phyloP scores from a whole-genome alignment of 1,140 invertebrate species.

The Thaumatotibia leucotreta region DNA sequence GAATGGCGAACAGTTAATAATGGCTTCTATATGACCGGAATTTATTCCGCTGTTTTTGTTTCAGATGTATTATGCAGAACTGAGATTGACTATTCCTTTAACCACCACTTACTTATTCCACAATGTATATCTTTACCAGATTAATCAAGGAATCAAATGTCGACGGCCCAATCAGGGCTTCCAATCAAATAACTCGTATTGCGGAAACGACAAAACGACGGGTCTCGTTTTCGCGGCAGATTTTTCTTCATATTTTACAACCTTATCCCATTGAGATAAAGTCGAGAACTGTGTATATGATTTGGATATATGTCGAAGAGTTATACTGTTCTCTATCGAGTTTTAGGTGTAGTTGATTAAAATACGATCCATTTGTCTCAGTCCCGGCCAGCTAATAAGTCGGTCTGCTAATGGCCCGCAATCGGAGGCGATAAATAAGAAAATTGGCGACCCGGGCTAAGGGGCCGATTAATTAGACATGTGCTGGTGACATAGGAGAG shows the following conservation, averaged over 20 bases:
- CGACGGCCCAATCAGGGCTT: background rate
- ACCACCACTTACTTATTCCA: too few relatives aligned
- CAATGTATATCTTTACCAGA: background rate
- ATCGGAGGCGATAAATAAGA: slow-evolving; percentile 59
- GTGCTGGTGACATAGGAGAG: background rate
- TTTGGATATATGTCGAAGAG: background rate
- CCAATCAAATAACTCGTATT: background rate
- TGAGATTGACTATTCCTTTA: too few relatives aligned
- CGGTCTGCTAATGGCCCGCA: slow-evolving; percentile 40
- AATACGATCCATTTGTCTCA: slow-evolving; percentile 21
- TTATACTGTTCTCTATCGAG: background rate
- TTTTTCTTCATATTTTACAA: background rate
- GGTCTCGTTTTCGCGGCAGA: background rate
- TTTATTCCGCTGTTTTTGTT: too few relatives aligned
- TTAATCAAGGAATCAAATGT: background rate
- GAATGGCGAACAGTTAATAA: too few relatives aligned
- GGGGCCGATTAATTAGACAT: background rate
- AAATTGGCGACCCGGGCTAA: slow-evolving; percentile 41
- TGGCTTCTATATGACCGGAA: too few relatives aligned
- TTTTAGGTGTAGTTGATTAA: slow-evolving; percentile 12
- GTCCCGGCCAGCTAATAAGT: slow-evolving; percentile 32
- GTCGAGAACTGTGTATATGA: background rate
- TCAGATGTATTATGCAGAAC: too few relatives aligned
- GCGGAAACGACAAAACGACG: background rate
- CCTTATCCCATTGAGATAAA: background rate